Conservation (phyloP, 2,888 invertebrate species). For the Sussaba pulchella region DNA sequence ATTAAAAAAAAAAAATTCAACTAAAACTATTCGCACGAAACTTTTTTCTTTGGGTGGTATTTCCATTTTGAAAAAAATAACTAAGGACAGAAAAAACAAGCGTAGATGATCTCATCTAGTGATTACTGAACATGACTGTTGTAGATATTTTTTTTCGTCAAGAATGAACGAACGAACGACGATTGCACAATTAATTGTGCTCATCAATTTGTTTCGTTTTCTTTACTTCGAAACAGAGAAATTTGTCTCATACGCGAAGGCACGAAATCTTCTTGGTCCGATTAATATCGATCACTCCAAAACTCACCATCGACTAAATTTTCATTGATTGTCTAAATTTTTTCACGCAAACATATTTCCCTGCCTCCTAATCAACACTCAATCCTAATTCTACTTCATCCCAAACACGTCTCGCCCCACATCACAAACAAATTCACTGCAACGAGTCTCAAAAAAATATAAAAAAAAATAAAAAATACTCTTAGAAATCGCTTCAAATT, state of each 20-base stretch:
- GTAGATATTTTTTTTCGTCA: not conserved
- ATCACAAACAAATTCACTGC: too few relatives aligned
- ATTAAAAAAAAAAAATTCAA: too few relatives aligned
- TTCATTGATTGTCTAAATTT: slow-evolving; percentile 46
- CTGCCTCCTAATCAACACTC: slow-evolving; percentile 25
- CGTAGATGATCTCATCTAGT: slow-evolving; percentile 7
- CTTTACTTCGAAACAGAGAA: not conserved
- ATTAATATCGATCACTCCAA: slow-evolving; percentile 41
- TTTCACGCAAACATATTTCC: slow-evolving; percentile 40
- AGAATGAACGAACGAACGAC: not conserved
- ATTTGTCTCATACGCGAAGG: slow-evolving; percentile 14
- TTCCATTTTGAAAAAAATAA: not conserved
- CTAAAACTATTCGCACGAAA: not conserved
- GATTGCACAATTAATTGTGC: not conserved
- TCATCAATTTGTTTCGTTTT: not conserved
- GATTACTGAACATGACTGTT: slow-evolving; percentile 14
- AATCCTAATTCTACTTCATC: too few relatives aligned
- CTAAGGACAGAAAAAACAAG: not conserved
- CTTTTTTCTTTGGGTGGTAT: slow-evolving; percentile 2
- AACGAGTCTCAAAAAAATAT: too few relatives aligned
- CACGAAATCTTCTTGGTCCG: slow-evolving; percentile 37
- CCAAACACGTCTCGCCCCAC: too few relatives aligned
- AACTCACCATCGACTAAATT: slow-evolving; percentile 62
- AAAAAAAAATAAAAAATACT: too few relatives aligned
- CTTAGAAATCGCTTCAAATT: not conserved